A percentile compares a stretch with the other conserved stretches of the same genome.
Conservation (phyloP, 2,888 invertebrate genomes). For the Pyrrhosoma nymphula region DNA sequence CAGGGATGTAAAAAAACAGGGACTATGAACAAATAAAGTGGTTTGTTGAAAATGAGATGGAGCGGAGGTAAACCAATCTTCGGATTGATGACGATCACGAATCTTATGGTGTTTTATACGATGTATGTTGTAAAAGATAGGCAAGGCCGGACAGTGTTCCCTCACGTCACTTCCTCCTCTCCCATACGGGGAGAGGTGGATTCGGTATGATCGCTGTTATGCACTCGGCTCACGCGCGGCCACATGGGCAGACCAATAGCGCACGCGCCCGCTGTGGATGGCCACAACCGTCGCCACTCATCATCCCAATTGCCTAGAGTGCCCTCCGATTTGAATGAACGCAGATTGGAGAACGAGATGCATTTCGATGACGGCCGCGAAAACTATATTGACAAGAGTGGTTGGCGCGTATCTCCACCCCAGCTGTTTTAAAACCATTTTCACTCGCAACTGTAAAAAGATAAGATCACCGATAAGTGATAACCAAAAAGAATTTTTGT, state of each 20-base stretch:
- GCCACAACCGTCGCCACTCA: not conserved
- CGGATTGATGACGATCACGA: too few species aligned
- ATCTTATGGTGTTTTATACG: not conserved
- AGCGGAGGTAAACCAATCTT: too few species aligned
- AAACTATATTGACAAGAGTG: too few species aligned
- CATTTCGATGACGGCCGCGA: not conserved
- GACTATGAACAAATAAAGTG: too few species aligned
- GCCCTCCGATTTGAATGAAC: not conserved
- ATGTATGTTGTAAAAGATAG: not conserved
- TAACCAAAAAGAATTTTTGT: too few species aligned
- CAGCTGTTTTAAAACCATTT: not conserved
- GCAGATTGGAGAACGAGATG: not conserved
- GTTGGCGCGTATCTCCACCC: not conserved
- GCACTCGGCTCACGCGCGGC: not conserved
- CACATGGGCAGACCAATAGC: conserved; percentile 6
- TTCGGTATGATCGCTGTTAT: not conserved
- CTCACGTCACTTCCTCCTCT: not conserved
- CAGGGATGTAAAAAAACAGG: too few species aligned
- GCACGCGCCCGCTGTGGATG: not conserved
- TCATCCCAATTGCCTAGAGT: not conserved
- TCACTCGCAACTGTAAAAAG: too few species aligned
- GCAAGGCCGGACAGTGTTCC: not conserved
- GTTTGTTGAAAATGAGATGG: too few species aligned
- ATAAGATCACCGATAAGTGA: too few species aligned
- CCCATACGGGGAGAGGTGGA: not conserved